Conservation (phyloP, 2,113 vertebrate genomes). For the Scartelaos histophorus region DNA sequence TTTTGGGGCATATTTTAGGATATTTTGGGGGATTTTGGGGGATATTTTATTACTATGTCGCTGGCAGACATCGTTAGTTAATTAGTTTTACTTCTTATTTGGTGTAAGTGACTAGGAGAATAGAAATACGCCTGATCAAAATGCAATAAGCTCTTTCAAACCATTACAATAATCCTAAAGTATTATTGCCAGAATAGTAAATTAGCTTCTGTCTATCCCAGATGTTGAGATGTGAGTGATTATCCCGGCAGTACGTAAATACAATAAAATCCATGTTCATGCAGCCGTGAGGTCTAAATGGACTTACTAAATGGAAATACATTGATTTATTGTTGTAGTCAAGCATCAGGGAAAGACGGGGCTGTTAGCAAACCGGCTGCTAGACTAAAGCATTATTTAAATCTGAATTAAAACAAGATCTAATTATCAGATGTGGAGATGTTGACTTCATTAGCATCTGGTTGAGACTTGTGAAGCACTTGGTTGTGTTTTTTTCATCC, state of each 20-base stretch:
- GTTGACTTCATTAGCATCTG: background rate
- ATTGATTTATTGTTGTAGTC: constrained; percentile 22
- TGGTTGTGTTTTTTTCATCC: background rate
- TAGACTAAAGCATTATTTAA: constrained; percentile 1
- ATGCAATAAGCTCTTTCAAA: background rate
- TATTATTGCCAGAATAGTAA: background rate
- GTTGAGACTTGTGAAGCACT: background rate
- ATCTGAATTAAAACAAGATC: constrained; percentile 5
- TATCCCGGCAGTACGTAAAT: constrained; percentile 12
- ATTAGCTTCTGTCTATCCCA: constrained; percentile 3
- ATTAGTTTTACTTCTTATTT: too few relatives aligned
- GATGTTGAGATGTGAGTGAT: background rate
- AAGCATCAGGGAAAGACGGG: background rate
- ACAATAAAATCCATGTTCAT: constrained; percentile 15
- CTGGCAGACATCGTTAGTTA: too few relatives aligned
- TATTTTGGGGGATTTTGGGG: too few relatives aligned
- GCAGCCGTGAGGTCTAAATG: constrained; percentile 18
- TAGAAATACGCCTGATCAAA: too few relatives aligned
- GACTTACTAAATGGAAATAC: constrained; percentile 14
- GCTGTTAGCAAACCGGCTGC: constrained; percentile 5
- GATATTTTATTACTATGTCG: too few relatives aligned
- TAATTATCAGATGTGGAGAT: background rate
- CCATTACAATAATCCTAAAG: too few relatives aligned
- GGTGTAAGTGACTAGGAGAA: too few relatives aligned
- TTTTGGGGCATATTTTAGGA: too few relatives aligned